Evolutionary conservation across 2,797 vertebrate species (phyloP), one percentile per base, ranked within the genome.

Genomic region (Chromis chromis): DNA sequence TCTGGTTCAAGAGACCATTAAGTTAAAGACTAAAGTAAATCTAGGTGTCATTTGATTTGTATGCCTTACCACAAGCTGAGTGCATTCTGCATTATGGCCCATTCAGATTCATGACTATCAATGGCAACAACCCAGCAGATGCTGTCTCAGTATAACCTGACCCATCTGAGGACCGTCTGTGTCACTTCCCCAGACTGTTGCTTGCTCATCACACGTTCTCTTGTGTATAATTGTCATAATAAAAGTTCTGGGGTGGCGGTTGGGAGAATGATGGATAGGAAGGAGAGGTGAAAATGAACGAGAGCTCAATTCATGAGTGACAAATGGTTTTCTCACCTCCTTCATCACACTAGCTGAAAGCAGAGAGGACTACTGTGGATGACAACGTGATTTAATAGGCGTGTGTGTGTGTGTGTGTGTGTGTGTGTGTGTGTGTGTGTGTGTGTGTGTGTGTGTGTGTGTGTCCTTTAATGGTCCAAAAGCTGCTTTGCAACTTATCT

Each of bases 311-410:
- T 70, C 64, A 49, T 76, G 64, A 42, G 61, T 44, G 65, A 39
- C 52, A 65, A 69, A 74, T 65, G 39, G 11, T 74, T 57, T 42
- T 81, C 48, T 70, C 78, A 73, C 71, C 75, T 79, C 68, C 16
- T 76, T 56, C 12, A 79, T 77, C 73, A 71, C 3, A 69, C 17
- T 4, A 52, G 55, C 10, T 81, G 64, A 83, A 78, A 81, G 71
- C 73, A 46, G 55, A 78, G 33, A 36, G 33, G 56, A 39, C 13
- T 40, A 24, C 50, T 60, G 39, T 22, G 7, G 33, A 33, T 12
- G 27, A 10, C 13, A 42, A 24, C 63, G 22, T 65, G 52, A 10
- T 73, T 57, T 36, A 67, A 63, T 53, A 62, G 27, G 33, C 21
- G 12, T 14, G 7, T 12, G 48, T 27, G 33, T 36, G 33, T 36